Base-by-base conservation (phyloP, 2,888 invertebrate species). In the Glomeris marginata region DNA sequence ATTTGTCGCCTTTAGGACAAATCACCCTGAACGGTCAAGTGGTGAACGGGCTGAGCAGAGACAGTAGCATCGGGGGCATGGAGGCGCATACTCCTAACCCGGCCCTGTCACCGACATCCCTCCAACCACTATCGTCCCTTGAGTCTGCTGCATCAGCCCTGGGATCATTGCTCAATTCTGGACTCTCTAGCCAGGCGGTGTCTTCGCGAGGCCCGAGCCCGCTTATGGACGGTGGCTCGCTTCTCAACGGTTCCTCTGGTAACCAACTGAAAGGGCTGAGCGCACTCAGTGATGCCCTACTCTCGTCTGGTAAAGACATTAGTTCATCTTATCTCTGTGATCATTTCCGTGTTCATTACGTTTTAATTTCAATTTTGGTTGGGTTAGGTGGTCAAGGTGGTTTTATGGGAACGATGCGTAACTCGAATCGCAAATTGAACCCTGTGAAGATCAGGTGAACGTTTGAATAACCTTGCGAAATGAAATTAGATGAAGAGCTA, bases 11-110 rank as follows among this genome's bases (percentile, higher is more conserved):
- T 49, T 18, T 53, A 63, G 66, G 64, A 57, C 63, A 63, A 48
- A 54, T 65, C 10, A 58, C 63, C 13, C 50, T 65, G 51, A 64
- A 65, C 57, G 63, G 63, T 4, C 63, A 63, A 45, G 56, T 62
- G 38, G 58, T 65, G 22, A 58, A 61, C 21, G 63, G 63, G 10
- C 52, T 64, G 53, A 63, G 57, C 51, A 52, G 63, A 48, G 59
- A 57, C 52, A 58, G 56, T 50, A 53, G 45, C 37, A 54, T 35
- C 18, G 52, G 56, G 49, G 54, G 45, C 37, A 53, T 35, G 16
- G 52, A 50, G 35, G 59, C 38, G 48, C 58, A 43, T 55, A 56
- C 49, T 50, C 58, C 45, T 55, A 58, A 49, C 54, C 61, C 34
- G 57, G 18, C 36, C 13, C 50, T 55, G 16, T 41, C 55, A 35